Conservation (phyloP, 1,140 invertebrate species). For the Tetramorium parvispinum region DNA sequence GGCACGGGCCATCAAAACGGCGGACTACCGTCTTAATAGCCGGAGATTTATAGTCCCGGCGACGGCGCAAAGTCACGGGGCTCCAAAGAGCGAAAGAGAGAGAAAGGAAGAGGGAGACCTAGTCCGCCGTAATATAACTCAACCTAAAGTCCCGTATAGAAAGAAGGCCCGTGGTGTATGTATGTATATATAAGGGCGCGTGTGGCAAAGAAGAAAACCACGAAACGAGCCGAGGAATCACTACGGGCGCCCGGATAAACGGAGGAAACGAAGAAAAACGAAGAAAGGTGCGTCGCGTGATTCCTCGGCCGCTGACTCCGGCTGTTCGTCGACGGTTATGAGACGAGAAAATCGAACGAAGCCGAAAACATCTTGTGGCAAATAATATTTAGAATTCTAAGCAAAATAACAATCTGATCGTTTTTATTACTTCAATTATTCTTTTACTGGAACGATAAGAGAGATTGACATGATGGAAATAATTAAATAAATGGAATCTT, state of each 20-base stretch:
- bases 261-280: slow-evolving; percentile 69
- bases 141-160: slow-evolving; percentile 54
- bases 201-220: slow-evolving; percentile 59
- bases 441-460: neutral
- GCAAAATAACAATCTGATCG: neutral
- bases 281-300: slow-evolving; percentile 67
- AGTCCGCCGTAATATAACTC: slow-evolving; percentile 69
- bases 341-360: slow-evolving; percentile 59
- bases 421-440: neutral
- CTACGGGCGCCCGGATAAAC: slow-evolving; percentile 61
- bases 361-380: slow-evolving; percentile 44
- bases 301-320: slow-evolving; percentile 62
- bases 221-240: slow-evolving; percentile 49
- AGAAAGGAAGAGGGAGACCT: slow-evolving; percentile 19
- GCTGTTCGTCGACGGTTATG: slow-evolving; percentile 24
- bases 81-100: slow-evolving; percentile 34
- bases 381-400: slow-evolving; percentile 23
- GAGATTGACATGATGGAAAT: neutral
- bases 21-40: slow-evolving; percentile 84
- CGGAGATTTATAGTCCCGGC: slow-evolving; percentile 83
- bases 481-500: neutral
- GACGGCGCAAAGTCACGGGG: slow-evolving; percentile 78
- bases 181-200: slow-evolving; percentile 64
- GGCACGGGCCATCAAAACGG: slow-evolving; percentile 84
- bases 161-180: slow-evolving; percentile 60